Percentiles rank a stretch among this genome's conserved stretches.
These are phyloP conservation scores for Cephalopterus ornatus DNA, from an alignment of 2,113 vertebrate genomes.

Conservation along the genomic window DNA sequence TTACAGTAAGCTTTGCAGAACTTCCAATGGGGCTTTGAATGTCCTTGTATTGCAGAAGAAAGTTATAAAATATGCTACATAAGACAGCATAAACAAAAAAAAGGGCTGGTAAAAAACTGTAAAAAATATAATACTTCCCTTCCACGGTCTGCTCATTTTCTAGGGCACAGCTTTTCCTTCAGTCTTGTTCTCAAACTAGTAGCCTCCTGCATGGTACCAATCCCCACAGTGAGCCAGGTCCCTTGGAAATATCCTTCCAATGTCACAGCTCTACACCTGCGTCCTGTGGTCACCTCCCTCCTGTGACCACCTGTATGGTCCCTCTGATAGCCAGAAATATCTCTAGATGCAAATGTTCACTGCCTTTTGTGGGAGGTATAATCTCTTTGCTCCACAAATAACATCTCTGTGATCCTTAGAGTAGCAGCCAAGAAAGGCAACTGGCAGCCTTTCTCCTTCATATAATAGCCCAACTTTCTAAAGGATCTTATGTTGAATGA, in stretches of 20 bases:
- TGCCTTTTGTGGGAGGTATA: not conserved
- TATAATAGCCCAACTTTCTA: not conserved
- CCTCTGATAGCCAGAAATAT: not conserved
- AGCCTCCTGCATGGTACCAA: not conserved
- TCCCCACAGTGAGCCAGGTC: not conserved
- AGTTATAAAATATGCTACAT: not conserved
- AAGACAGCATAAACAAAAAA: not conserved
- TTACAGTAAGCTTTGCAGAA: not conserved
- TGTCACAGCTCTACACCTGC: not conserved
- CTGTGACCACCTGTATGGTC: fast-evolving
- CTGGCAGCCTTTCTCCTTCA: not conserved
- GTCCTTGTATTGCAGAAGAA: not conserved
- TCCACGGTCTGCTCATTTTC: not conserved
- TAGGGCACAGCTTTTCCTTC: not conserved
- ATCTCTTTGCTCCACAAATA: not conserved
- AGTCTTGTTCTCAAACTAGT: not conserved
- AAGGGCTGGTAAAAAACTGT: not conserved
- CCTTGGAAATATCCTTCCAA: not conserved
- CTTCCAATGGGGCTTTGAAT: not conserved
- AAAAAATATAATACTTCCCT: not conserved
- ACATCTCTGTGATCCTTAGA: not conserved
- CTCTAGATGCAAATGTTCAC: not conserved
- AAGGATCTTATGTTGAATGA: not conserved
- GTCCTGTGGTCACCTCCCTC: not conserved
- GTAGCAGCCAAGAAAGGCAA: not conserved